Base-by-base conservation (phyloP, 1,140 invertebrate genomes). In the Trialeurodes vaporariorum region DNA sequence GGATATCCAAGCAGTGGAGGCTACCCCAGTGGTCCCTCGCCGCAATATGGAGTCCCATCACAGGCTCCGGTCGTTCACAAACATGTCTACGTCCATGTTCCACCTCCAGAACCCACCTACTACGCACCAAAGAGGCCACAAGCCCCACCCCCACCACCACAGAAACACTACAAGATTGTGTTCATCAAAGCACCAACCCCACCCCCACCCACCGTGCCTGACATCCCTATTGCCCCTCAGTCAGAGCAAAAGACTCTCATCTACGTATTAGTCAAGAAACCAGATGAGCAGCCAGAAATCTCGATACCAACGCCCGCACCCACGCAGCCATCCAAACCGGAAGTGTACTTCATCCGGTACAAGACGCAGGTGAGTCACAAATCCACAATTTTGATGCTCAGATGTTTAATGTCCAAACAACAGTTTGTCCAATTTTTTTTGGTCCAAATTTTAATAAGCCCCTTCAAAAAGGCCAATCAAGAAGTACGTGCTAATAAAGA, bases 101-200 rank as follows among this genome's bases (percentile, higher is more conserved):
- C 90, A 63, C 90, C 90, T 23, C 89, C 89, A 74, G 90, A 92
- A 76, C 87, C 87, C 1, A 86, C 89, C 73, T 85, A 88, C 75
- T 83, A 84, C 40, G 80, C 83, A 1, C 84, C 87, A 1, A 73
- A 68, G 40, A 71, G 72, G 66, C 70, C 73, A 0, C 65, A 63
- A 5, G 67, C 71, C 1, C 76, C 77, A 11, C 75, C 75, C 25
- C 83, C 86, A 62, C 85, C 89, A 11, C 88, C 90, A 12, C 89
- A 92, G 75, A 93, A 93, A 74, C 90, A 93, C 75, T 93, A 92
- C 83, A 92, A 92, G 77, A 92, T 93, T 71, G 88, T 93, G 49
- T 92, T 93, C 81, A 93, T 93, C 75, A 92, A 92, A 78, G 90
- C 90, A 0, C 90, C 90, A 60, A 88, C 87, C 1, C 86, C 89